Evolutionary conservation across 2,888 invertebrate genomes (phyloP).

Genomic region (Coecobrya sp.): DNA sequence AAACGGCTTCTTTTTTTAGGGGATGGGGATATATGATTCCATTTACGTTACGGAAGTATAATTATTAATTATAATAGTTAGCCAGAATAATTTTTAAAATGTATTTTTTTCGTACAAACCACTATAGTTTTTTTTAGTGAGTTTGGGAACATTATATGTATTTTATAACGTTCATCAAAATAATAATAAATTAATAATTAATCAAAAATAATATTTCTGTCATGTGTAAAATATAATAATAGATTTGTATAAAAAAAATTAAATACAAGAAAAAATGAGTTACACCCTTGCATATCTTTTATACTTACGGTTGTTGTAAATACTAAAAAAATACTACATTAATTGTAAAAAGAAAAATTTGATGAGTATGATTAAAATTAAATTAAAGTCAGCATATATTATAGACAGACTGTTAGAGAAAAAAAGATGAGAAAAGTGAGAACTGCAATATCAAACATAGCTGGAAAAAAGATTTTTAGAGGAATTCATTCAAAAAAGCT

Average conservation of each 20-base stretch:
- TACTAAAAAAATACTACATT: background rate
- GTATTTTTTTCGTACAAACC: conserved; percentile 75
- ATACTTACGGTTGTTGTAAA: conserved; percentile 31
- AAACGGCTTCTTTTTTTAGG: conserved; percentile 58
- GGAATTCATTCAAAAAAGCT: too few relatives aligned
- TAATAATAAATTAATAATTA: conserved; percentile 55
- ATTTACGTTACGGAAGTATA: background rate
- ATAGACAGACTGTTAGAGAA: too few relatives aligned
- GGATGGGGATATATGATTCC: conserved; percentile 62
- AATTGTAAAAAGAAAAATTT: background rate
- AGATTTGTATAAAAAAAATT: conserved; percentile 14
- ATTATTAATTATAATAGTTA: background rate
- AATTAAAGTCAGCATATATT: background rate
- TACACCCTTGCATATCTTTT: conserved; percentile 80
- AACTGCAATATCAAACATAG: too few relatives aligned
- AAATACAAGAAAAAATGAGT: conserved; percentile 58
- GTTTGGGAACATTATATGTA: conserved; percentile 24
- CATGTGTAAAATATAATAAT: background rate
- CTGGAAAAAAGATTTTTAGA: too few relatives aligned
- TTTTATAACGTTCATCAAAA: conserved; percentile 11
- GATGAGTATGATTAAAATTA: background rate
- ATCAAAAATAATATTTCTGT: conserved; percentile 14
- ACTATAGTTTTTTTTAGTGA: conserved; percentile 55
- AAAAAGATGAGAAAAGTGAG: too few relatives aligned
- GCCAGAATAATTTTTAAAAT: background rate